These are phyloP conservation scores for Allobates femoralis DNA, from an alignment of 2,797 vertebrate species.

Conservation along the genomic window DNA sequence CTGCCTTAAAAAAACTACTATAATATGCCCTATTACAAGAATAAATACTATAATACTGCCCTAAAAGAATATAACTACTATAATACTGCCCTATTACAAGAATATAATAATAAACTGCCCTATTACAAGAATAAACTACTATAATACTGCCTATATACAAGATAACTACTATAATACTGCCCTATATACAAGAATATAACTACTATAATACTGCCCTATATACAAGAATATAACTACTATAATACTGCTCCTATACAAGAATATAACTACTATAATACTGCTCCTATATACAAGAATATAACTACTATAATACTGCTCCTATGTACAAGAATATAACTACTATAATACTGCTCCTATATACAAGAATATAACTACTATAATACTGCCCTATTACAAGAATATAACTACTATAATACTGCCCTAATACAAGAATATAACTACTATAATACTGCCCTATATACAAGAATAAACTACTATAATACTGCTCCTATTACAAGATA, in stretches of 20 bases:
- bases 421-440: background rate
- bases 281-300: background rate
- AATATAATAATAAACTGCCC: background rate
- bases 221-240: background rate
- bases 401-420: too few species aligned
- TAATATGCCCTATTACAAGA: background rate
- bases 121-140: slow-evolving; percentile 11
- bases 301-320: background rate
- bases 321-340: background rate
- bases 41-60: slow-evolving; percentile 9
- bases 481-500: background rate
- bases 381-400: background rate
- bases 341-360: background rate
- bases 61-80: background rate
- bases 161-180: background rate
- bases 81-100: background rate
- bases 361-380: background rate
- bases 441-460: background rate
- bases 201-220: background rate
- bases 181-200: background rate
- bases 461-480: too few species aligned
- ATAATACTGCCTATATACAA: background rate
- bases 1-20: too few species aligned
- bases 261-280: background rate
- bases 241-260: background rate